These are phyloP conservation scores for Charadrius vociferus DNA, from an alignment of 2,113 vertebrate genomes.

Conservation along the genomic window DNA sequence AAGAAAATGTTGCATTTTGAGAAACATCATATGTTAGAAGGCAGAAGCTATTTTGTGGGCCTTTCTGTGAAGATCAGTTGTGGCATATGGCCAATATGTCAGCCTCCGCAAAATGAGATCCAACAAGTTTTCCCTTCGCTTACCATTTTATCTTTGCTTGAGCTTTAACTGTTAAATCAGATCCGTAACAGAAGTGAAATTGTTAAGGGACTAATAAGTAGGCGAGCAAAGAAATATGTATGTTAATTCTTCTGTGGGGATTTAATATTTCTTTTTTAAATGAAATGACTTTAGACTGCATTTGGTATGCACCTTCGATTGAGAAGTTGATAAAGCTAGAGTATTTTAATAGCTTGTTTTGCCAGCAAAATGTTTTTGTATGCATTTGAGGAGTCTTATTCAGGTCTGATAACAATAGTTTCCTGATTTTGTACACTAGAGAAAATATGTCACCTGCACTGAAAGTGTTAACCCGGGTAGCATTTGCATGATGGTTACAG, in stretches of 20 bases:
- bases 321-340: neutral
- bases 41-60: neutral
- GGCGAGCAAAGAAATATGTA: neutral
- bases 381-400: neutral
- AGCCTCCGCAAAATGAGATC: constrained; percentile 23
- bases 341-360: neutral
- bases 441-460: neutral
- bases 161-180: neutral
- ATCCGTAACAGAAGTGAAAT: neutral
- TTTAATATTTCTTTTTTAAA: neutral
- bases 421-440: neutral
- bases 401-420: neutral
- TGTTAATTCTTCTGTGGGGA: neutral
- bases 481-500: neutral
- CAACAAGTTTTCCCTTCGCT: no score
- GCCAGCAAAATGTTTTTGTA: neutral
- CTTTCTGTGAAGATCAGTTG: neutral
- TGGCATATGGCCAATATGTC: constrained; percentile 8
- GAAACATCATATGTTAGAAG: neutral
- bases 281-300: neutral
- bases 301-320: neutral
- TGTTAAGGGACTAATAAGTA: neutral
- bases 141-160: neutral
- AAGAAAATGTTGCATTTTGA: neutral
- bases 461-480: neutral